phyloP scores from a whole-genome alignment of 2,113 vertebrate species.

The Plectropomus leopardus region DNA sequence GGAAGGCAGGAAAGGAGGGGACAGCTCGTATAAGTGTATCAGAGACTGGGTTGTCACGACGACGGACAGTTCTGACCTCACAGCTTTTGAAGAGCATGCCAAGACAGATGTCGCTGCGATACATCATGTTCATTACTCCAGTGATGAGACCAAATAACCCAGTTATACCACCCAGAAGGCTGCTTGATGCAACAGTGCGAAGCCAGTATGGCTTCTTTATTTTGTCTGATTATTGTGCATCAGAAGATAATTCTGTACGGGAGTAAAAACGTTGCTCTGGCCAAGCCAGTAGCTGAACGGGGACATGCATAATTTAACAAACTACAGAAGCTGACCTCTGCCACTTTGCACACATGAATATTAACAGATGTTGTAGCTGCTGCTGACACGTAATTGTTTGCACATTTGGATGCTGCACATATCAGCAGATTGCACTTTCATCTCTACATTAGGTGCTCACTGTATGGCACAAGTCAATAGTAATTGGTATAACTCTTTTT shows the following conservation, averaged over 20 bases:
- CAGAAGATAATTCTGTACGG: neutral
- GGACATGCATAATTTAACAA: slow-evolving; percentile 35
- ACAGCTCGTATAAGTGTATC: slow-evolving; percentile 1
- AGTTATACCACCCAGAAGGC: slow-evolving; percentile 3
- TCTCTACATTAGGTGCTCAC: neutral
- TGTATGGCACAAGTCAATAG: neutral
- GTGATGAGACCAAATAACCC: slow-evolving; percentile 6
- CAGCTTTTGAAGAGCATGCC: slow-evolving; percentile 15
- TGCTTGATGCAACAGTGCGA: neutral
- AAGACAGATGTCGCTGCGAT: slow-evolving; percentile 14
- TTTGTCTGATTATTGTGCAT: slow-evolving; percentile 13
- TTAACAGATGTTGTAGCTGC: neutral
- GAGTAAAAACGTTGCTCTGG: slow-evolving; percentile 13
- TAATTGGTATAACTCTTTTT: neutral
- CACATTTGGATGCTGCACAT: neutral
- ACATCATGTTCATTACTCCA: slow-evolving; percentile 32
- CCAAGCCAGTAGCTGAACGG: slow-evolving; percentile 13
- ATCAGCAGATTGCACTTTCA: neutral
- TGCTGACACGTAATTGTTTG: neutral
- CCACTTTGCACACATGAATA: slow-evolving; percentile 15
- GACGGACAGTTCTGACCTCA: slow-evolving; percentile 35
- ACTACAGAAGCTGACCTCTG: slow-evolving; percentile 19
- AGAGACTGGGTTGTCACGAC: slow-evolving; percentile 39
- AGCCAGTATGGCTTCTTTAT: neutral
- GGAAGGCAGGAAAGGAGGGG: neutral